Evolutionary conservation across 1,140 invertebrate genomes (phyloP).

Genomic region (Drosophila azteca): DNA sequence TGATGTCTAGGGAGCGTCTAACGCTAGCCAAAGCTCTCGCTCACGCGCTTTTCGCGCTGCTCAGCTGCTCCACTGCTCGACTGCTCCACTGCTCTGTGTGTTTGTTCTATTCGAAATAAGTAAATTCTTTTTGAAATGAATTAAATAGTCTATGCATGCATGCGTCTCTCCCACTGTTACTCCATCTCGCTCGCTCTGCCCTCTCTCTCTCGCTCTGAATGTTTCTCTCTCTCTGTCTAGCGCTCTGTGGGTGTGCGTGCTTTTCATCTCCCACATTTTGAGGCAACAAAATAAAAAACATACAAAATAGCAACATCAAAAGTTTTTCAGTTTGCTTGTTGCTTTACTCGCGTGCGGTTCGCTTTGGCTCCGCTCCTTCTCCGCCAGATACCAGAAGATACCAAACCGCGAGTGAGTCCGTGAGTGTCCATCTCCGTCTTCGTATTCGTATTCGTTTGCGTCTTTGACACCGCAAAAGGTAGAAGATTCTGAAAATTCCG

Average conservation of each 20-base stretch:
- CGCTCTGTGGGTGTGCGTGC: conserved; percentile 31
- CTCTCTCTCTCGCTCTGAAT: conserved; percentile 1
- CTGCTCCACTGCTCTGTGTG: conserved; percentile 39
- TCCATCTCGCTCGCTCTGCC: not conserved
- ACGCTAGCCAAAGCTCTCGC: conserved; percentile 65
- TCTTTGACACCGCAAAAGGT: conserved; percentile 61
- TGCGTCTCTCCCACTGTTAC: conserved; percentile 8
- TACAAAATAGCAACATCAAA: conserved; percentile 78
- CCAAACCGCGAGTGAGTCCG: conserved; percentile 1
- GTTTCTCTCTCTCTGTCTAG: not conserved
- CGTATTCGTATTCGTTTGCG: not conserved
- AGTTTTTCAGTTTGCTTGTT: conserved; percentile 83
- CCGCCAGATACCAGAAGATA: not conserved
- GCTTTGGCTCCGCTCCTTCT: conserved; percentile 17
- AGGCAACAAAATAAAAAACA: conserved; percentile 44
- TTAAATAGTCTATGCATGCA: conserved; percentile 62
- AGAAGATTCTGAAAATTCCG: conserved; percentile 59
- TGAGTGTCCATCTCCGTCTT: no score
- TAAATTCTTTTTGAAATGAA: conserved; percentile 65
- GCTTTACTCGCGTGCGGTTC: conserved; percentile 77
- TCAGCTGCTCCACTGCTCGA: conserved; percentile 37
- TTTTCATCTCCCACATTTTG: conserved; percentile 73
- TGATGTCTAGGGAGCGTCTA: conserved; percentile 61
- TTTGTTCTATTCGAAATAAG: conserved; percentile 30
- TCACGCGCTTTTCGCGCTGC: conserved; percentile 53